Evolutionary conservation across 2,888 invertebrate species (phyloP), one percentile per base, ranked within the genome.

Genomic region (Erannis defoliaria): DNA sequence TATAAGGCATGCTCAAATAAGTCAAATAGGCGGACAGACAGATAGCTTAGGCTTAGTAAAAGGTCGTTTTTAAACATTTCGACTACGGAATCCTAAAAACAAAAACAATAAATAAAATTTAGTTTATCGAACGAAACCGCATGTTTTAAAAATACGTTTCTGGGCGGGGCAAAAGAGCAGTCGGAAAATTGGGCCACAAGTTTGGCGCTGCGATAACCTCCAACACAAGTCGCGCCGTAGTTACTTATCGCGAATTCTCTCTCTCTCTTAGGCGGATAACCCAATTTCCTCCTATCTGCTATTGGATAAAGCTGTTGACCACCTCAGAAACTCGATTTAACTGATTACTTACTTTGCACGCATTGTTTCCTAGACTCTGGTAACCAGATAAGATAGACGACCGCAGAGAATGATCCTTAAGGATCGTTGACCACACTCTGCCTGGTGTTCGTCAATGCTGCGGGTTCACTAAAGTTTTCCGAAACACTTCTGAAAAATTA

Each of bases 261-360:
- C 83, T 86, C 89, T 88, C 80, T 81, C 86, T 85, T 84, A 84
- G 84, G 81, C 84, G 78, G 82, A 80, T 87, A 77, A 84, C 90
- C 90, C 80, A 86, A 86, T 83, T 89, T 77, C 66, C 12, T 40
- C 38, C 64, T 55, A 66, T 75, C 76, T 70, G 70, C 62, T 26
- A 61, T 57, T 57, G 42, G 62, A 56, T 53, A 48, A 56, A 49
- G 48, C 42, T 26, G 35, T 45, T 50, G 40, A 45, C 55, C 43
- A 51, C 46, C 37, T n/a, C n/a, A 14, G 14, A 23, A 2, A 9
- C 26, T 43, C 19, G 14, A 14, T 9, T 26, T 8, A 2, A 23
- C 14, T 8, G 8, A 8, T 14, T 26, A 12, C 3, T 26, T 9
- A 43, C 43, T 43, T n/a, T 23, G 23, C 23, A 8, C 14, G 8